Conservation (phyloP, 2,888 invertebrate species). For the Heterodera filipjevi region DNA sequence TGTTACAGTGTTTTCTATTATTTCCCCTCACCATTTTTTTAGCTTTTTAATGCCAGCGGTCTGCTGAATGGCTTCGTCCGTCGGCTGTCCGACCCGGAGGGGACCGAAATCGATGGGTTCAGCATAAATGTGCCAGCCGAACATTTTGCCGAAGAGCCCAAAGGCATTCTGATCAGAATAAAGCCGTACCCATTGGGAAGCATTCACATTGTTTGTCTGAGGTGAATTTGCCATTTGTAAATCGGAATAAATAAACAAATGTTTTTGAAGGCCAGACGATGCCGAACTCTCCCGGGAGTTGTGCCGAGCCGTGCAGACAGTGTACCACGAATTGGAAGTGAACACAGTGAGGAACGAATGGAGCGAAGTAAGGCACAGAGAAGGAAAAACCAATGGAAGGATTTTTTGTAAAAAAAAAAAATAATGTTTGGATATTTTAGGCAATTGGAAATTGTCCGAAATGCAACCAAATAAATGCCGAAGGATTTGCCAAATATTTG, state of each 20-base stretch:
- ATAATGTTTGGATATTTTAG: not conserved
- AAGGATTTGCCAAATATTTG: constrained; percentile 51
- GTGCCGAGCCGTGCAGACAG: constrained; percentile 51
- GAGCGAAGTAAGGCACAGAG: constrained; percentile 28
- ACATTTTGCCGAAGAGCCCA: constrained; percentile 7
- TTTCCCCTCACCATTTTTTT: not conserved
- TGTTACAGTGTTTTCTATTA: too few species aligned
- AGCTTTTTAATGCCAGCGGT: constrained; percentile 43
- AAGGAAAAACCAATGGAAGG: not conserved
- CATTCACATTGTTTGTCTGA: constrained; percentile 34
- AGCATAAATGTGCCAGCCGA: constrained; percentile 52
- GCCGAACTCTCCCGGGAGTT: constrained; percentile 39
- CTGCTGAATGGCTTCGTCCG: constrained; percentile 40
- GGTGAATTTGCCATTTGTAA: constrained; percentile 5
- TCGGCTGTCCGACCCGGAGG: constrained; percentile 44
- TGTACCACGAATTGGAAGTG: constrained; percentile 41
- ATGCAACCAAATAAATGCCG: constrained; percentile 57
- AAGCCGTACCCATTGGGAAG: constrained; percentile 46
- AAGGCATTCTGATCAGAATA: constrained; percentile 37
- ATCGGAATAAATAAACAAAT: not conserved
- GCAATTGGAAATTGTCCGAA: constrained; percentile 50
- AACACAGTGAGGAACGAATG: constrained; percentile 40
- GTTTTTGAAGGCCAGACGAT: constrained; percentile 53
- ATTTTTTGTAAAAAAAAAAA: not conserved
- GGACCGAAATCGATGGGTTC: constrained; percentile 53